A percentile compares a stretch with the other conserved stretches of the same genome.
phyloP scores from a whole-genome alignment of 2,888 invertebrate genomes.

The Xestia sexstrigata region DNA sequence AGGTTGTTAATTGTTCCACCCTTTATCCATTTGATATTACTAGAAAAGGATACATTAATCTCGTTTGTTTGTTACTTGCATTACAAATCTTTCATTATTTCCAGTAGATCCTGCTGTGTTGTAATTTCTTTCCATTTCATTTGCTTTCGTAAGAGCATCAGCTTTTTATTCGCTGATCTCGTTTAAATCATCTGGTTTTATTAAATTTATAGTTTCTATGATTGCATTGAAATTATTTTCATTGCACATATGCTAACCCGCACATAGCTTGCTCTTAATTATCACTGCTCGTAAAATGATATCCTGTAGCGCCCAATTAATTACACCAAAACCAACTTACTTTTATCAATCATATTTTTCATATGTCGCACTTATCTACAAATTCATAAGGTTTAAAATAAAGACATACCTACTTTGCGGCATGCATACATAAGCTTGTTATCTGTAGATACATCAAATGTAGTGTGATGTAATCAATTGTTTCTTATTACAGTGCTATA shows the following conservation, averaged over 20 bases:
- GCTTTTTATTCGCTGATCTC: slow-evolving; percentile 22
- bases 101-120: not conserved
- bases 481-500: slow-evolving; percentile 60
- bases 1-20: not conserved
- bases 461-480: slow-evolving; percentile 56
- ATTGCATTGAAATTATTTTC: slow-evolving; percentile 59
- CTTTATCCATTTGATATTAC: not conserved
- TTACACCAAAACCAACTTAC: slow-evolving; percentile 68
- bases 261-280: slow-evolving; percentile 68
- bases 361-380: slow-evolving; percentile 27
- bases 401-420: slow-evolving; percentile 21
- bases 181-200: slow-evolving; percentile 36
- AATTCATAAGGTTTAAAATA: slow-evolving; percentile 67
- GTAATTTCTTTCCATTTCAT: not conserved
- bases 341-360: slow-evolving; percentile 1
- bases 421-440: slow-evolving; percentile 37
- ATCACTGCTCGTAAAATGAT: slow-evolving; percentile 76
- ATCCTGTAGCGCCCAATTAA: slow-evolving; percentile 77
- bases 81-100: not conserved
- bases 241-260: slow-evolving; percentile 55
- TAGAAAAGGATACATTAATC: not conserved
- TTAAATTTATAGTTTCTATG: slow-evolving; percentile 40
- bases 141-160: slow-evolving; percentile 13
- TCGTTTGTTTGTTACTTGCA: not conserved
- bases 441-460: slow-evolving; percentile 45